Evolutionary conservation across 37 sponge, comb jelly and placozoan genomes (phyloP), one percentile per base, ranked within the genome.

Genomic region (Axinella damicornis): DNA sequence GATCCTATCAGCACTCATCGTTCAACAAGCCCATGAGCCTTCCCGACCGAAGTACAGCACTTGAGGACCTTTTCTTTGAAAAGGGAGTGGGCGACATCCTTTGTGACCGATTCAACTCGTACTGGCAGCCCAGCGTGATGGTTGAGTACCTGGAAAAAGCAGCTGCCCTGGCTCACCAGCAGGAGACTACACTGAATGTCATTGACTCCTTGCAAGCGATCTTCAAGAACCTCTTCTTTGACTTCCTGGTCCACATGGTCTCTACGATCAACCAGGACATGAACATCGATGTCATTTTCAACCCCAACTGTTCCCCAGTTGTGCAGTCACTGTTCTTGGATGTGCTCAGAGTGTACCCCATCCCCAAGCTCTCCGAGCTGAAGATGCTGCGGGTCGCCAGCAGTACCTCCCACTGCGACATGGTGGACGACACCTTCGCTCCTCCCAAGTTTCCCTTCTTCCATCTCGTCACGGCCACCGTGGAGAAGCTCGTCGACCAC

Each of bases 201-300:
- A 87, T 90, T 31, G 94, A 94, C 65, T 87, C 90, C 17, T 70
- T 94, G 33, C 87, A 91, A 66, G 60, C 80, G 25, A 68, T 72
- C 21, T 85, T 89, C 79, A 88, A 81, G 85, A 89, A 71, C 63
- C 77, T 89, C 33, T 94, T 96, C 85, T 85, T 87, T 55, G 91
- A 94, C 64, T 96, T 88, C 69, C 76, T 96, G 2, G 89, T 93
- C 32, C 69, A 89, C 74, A 92, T 96, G 93, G 67, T 94, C 57
- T 78, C 72, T 59, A 71, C 81, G 46, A 89, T 94, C 39, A 96
- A 94, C 74, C 69, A 88, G 67, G 82, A 78, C 17, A 74, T 84
- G 57, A 94, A 94, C 63, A 71, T 96, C 53, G 97, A 94, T 53
- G 81, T 86, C 20, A 28, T 89, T 21, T 85, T 88, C 56, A 71